Percentiles rank a stretch among this genome's conserved stretches.
phyloP scores from a whole-genome alignment of 2,888 invertebrate species.

The Marronus borbonicus region DNA sequence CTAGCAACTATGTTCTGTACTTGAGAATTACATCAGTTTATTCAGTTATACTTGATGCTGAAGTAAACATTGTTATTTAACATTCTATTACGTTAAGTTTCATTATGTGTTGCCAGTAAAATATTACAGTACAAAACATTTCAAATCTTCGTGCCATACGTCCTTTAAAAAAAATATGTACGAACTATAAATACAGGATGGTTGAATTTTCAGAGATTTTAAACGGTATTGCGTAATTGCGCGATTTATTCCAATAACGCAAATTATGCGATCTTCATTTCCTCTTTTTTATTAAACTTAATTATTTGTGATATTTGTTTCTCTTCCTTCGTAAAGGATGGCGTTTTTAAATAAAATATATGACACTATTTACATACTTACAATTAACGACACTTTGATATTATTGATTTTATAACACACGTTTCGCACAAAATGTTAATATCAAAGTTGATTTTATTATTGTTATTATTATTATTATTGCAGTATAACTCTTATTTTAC shows the following conservation, averaged over 20 bases:
- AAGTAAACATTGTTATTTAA: no score
- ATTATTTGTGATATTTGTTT: constrained; percentile 41
- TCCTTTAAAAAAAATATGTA: constrained; percentile 4
- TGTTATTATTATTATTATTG: not conserved
- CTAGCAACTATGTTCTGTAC: no score
- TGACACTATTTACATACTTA: not conserved
- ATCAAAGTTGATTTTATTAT: not conserved
- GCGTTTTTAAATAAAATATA: not conserved
- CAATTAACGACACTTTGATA: not conserved
- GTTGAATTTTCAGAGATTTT: not conserved
- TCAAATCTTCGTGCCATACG: constrained; percentile 21
- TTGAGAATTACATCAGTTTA: no score
- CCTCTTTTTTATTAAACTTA: constrained; percentile 19
- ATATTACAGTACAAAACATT: constrained; percentile 23
- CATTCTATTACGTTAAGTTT: no score
- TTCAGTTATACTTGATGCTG: no score
- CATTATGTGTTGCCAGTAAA: not conserved
- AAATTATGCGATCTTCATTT: constrained; percentile 26
- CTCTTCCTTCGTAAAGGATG: not conserved
- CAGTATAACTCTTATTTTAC: constrained; percentile 8
- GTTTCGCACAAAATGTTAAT: constrained; percentile 31
- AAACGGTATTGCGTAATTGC: not conserved
- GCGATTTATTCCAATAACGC: not conserved
- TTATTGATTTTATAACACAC: constrained; percentile 4
- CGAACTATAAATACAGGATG: not conserved